Base-by-base conservation (phyloP, 37 sponge, comb jelly and placozoan species). In the Lycopodina hypogea region DNA sequence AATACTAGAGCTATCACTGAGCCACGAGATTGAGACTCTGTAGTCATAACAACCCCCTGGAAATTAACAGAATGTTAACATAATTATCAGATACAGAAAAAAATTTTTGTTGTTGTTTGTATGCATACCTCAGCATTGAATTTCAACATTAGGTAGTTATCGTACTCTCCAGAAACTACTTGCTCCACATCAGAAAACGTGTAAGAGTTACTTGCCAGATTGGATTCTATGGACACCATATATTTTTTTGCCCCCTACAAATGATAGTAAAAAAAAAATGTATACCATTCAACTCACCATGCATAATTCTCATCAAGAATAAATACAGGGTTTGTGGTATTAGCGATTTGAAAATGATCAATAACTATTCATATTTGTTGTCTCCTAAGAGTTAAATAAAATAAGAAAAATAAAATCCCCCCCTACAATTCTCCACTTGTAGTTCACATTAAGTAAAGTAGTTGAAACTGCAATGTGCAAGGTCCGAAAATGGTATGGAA, bases 91-190 rank as follows among this genome's bases (percentile, higher is more conserved):
- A 7, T 21, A 7, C 8, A 41, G 15, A 7, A 14, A 26, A 48
- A 3, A 75, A 22, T 2, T 29, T 23, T 2, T 9, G 9, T 66
- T 51, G 19, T 26, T 17, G 22, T 72, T 29, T 14, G 4, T 30
- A 55, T 21, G 35, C 36, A 22, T 42, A 80, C 86, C 74, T 86
- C 65, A 74, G 73, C 86, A 41, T 23, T 51, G 65, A 86, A 79
- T 18, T 73, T 8, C 8, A 86, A 58, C 2, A 75, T 78, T 23
- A 86, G 51, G 29, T 86, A 80, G 17, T 30, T 55, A 52, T 79
- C 86, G 21, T 50, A 12, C 8, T 45, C 48, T 28, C 68, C 69
- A 52, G 86, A 36, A 3, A 79, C 77, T 26, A 32, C 37, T 2
- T 17, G 22, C 21, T 68, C 61, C 23, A 39, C 68, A 40, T 33